Conservation (phyloP, 2,113 vertebrate genomes). For the Epinephelus moara region DNA sequence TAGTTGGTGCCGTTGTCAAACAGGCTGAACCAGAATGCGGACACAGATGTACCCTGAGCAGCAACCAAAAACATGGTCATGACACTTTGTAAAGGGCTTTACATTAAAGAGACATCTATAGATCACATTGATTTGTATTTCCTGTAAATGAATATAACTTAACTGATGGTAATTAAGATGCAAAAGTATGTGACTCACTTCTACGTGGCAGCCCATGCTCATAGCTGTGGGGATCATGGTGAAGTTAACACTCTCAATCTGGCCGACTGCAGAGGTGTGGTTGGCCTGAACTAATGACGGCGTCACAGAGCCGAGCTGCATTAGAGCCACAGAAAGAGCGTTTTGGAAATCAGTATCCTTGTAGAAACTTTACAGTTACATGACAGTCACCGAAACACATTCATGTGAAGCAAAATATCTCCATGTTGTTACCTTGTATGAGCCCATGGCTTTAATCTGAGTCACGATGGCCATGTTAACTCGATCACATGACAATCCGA, state of each 20-base stretch:
- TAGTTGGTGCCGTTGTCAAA: slow-evolving; percentile 76
- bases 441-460: slow-evolving; percentile 73
- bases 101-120: neutral
- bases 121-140: neutral
- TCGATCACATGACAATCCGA: slow-evolving; percentile 57
- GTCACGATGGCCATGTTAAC: slow-evolving; percentile 57
- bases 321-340: neutral
- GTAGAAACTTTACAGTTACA: neutral
- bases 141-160: neutral
- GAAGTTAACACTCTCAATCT: slow-evolving; percentile 67
- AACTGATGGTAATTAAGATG: neutral
- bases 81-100: neutral
- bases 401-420: too few relatives aligned
- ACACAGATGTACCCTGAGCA: slow-evolving; percentile 64
- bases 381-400: neutral
- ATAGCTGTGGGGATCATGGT: slow-evolving; percentile 42
- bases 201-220: slow-evolving; percentile 58
- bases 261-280: slow-evolving; percentile 59
- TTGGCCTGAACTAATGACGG: slow-evolving; percentile 57
- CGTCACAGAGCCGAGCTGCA: slow-evolving; percentile 50
- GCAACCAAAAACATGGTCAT: neutral
- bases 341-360: neutral
- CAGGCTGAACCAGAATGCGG: slow-evolving; percentile 62
- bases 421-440: slow-evolving; percentile 59
- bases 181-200: slow-evolving; percentile 31